Conservation (phyloP, 2,888 invertebrate genomes). For the Lepidocyrtoides sp. region DNA sequence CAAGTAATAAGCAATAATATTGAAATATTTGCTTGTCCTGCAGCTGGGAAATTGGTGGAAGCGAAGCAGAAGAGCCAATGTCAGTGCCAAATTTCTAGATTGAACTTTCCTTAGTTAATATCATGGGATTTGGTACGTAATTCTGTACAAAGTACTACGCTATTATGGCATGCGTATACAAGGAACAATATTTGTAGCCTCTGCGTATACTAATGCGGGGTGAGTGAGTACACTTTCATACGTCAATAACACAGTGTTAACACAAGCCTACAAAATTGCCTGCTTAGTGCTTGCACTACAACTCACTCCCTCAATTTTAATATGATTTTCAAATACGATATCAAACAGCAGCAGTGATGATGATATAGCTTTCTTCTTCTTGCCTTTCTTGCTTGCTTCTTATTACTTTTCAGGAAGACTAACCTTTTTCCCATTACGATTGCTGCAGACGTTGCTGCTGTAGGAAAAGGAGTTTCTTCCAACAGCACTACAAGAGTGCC, state of each 20-base stretch:
- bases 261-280: neutral
- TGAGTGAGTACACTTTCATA: neutral
- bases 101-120: slow-evolving; percentile 33
- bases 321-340: slow-evolving; percentile 33
- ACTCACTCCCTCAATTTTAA: slow-evolving; percentile 21
- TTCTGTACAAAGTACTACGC: neutral
- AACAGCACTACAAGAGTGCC: neutral
- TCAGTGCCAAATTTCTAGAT: slow-evolving; percentile 33
- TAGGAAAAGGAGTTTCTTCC: neutral
- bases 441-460: neutral
- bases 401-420: slow-evolving; percentile 9
- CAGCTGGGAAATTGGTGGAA: neutral
- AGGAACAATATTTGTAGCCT: too few species aligned
- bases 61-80: too few species aligned
- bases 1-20: slow-evolving; percentile 18
- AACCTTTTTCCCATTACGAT: neutral
- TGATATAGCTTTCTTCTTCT: neutral
- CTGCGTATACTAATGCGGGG: neutral
- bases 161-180: neutral
- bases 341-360: neutral
- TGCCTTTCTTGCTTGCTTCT: too few species aligned
- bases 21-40: slow-evolving; percentile 22
- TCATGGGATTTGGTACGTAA: neutral
- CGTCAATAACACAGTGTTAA: neutral
- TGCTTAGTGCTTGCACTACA: too few species aligned